Conservation (phyloP, 1,140 invertebrate genomes). For the Leucophenga varia region DNA sequence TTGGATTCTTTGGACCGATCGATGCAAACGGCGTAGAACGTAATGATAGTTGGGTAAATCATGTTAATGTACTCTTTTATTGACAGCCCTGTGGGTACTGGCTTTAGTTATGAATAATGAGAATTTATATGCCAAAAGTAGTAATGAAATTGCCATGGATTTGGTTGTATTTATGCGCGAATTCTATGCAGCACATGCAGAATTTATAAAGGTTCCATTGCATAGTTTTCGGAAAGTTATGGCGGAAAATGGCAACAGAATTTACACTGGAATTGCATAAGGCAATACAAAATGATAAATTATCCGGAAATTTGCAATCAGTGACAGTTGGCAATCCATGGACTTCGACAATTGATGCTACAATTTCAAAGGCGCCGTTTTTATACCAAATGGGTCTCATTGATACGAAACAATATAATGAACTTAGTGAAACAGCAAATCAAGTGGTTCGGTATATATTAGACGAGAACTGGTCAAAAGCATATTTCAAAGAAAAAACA, state of each 20-base stretch:
- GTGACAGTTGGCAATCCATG: constrained; percentile 80
- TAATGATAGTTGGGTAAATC: constrained; percentile 72
- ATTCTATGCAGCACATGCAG: constrained; percentile 64
- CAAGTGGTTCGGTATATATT: too few relatives aligned
- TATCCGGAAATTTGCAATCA: constrained; percentile 72
- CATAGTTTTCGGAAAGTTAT: constrained; percentile 82
- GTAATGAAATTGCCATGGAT: constrained; percentile 73
- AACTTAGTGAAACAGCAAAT: background rate
- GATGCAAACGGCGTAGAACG: constrained; percentile 65
- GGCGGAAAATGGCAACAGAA: constrained; percentile 86
- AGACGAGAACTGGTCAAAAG: too few relatives aligned
- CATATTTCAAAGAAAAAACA: too few relatives aligned
- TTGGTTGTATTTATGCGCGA: constrained; percentile 69
- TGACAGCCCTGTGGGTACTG: constrained; percentile 84
- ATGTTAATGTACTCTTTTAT: constrained; percentile 80
- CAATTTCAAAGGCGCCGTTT: constrained; percentile 75
- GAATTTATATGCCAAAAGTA: constrained; percentile 62
- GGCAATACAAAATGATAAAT: constrained; percentile 65
- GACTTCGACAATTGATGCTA: constrained; percentile 80
- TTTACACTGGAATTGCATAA: constrained; percentile 62
- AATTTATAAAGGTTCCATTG: constrained; percentile 70
- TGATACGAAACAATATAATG: constrained; percentile 61
- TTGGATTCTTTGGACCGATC: constrained; percentile 71
- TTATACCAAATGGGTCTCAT: constrained; percentile 58
- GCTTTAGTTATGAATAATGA: constrained; percentile 73